Evolutionary conservation across 2,888 invertebrate species (phyloP).

Genomic region (Hirtodrosophila alboralis): DNA sequence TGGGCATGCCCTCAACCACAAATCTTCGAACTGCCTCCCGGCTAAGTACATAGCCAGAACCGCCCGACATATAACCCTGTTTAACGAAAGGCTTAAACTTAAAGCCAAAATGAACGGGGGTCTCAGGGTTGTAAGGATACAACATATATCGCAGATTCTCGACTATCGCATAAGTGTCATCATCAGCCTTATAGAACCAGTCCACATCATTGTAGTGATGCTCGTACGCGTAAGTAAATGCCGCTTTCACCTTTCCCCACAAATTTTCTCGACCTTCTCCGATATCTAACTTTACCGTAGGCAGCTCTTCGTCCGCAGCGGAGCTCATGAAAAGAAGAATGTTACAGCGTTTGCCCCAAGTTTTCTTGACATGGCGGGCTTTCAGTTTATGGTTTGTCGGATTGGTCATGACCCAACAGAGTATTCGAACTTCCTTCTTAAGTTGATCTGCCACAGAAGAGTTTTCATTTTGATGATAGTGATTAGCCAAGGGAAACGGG

Average conservation of each 20-base stretch:
- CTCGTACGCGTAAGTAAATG: constrained; percentile 93
- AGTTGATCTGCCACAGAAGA: neutral
- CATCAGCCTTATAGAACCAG: constrained; percentile 99
- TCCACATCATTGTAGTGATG: constrained; percentile 93
- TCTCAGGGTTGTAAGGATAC: constrained; percentile 87
- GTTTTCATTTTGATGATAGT: constrained; percentile 16
- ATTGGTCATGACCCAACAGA: constrained; percentile 98
- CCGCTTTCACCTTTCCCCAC: constrained; percentile 98
- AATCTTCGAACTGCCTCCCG: constrained; percentile 90
- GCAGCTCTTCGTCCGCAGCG: constrained; percentile 84
- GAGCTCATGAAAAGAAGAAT: constrained; percentile 84
- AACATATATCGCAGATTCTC: constrained; percentile 97
- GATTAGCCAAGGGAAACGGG: neutral
- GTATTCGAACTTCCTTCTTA: constrained; percentile 88
- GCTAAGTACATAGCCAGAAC: constrained; percentile 97
- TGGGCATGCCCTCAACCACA: constrained; percentile 85
- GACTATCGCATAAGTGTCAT: constrained; percentile 98
- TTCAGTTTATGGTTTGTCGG: constrained; percentile 94
- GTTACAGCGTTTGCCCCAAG: constrained; percentile 97
- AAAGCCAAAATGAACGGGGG: constrained; percentile 95
- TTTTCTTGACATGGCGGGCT: constrained; percentile 95
- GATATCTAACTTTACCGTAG: constrained; percentile 91
- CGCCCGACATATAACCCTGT: constrained; percentile 94
- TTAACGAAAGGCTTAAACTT: constrained; percentile 85
- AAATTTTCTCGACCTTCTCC: constrained; percentile 93